Percentiles rank a stretch among this genome's conserved stretches.
phyloP scores from a whole-genome alignment of 1,140 invertebrate species.

The Drosophila pandora region DNA sequence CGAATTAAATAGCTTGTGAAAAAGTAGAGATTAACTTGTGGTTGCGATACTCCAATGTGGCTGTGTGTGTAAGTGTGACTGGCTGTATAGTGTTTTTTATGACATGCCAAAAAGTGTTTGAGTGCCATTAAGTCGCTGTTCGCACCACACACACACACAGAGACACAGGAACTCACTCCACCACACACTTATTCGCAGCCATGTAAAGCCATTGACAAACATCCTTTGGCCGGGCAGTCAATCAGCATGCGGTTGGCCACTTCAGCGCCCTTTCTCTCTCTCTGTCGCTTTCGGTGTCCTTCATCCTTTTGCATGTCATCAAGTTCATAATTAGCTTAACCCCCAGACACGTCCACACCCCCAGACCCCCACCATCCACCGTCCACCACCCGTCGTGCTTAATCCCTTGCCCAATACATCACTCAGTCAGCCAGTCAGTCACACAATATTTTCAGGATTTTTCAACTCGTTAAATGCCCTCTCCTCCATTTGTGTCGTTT shows the following conservation, averaged over 20 bases:
- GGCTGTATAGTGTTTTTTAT: slow-evolving; percentile 66
- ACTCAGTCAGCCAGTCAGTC: slow-evolving; percentile 52
- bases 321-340: slow-evolving; percentile 72
- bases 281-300: slow-evolving; percentile 3
- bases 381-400: slow-evolving; percentile 25
- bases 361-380: slow-evolving; percentile 1
- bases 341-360: background rate
- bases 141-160: slow-evolving; percentile 52
- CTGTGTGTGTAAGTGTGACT: slow-evolving; percentile 23
- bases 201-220: slow-evolving; percentile 47
- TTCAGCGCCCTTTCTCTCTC: slow-evolving; percentile 24
- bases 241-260: slow-evolving; percentile 38
- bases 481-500: slow-evolving; percentile 21
- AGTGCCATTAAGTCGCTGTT: slow-evolving; percentile 78
- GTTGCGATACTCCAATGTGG: background rate
- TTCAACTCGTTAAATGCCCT: slow-evolving; percentile 36
- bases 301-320: slow-evolving; percentile 62
- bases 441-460: slow-evolving; percentile 67
- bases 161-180: no score
- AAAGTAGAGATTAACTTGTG: slow-evolving; percentile 3
- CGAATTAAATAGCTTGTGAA: background rate
- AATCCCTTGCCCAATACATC: slow-evolving; percentile 48
- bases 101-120: slow-evolving; percentile 80
- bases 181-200: slow-evolving; percentile 12
- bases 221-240: slow-evolving; percentile 36